phyloP scores from a whole-genome alignment of 1,140 invertebrate genomes.

The Drosophila willistoni region DNA sequence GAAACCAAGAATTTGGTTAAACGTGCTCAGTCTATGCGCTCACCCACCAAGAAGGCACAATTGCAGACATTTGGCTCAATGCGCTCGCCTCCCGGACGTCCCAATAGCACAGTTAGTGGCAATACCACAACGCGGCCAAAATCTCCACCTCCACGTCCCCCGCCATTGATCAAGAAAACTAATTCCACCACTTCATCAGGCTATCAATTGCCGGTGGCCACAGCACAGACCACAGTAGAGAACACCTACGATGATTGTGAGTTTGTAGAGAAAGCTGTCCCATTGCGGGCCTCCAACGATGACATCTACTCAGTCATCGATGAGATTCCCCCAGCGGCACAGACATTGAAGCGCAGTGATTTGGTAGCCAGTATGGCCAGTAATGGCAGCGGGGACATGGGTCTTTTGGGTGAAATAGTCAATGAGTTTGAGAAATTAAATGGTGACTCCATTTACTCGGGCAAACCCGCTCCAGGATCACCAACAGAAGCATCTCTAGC shows the following conservation, averaged over 20 bases:
- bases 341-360: constrained; percentile 79
- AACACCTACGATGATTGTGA: constrained; percentile 91
- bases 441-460: constrained; percentile 92
- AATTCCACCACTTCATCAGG: constrained; percentile 75
- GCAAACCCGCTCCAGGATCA: constrained; percentile 81
- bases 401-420: constrained; percentile 92
- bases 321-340: constrained; percentile 85
- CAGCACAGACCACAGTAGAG: constrained; percentile 79
- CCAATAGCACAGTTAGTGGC: constrained; percentile 86
- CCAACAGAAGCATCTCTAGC: constrained; percentile 70
- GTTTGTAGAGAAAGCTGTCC: constrained; percentile 84
- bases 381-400: constrained; percentile 86
- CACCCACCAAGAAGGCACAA: constrained; percentile 83
- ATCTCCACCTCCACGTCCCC: constrained; percentile 87
- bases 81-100: constrained; percentile 87
- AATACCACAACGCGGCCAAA: constrained; percentile 84
- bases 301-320: constrained; percentile 95
- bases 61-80: constrained; percentile 92
- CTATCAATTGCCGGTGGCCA: constrained; percentile 83
- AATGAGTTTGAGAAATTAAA: constrained; percentile 93
- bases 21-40: constrained; percentile 90
- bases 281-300: constrained; percentile 84
- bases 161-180: constrained; percentile 78
- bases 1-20: constrained; percentile 84
- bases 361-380: constrained; percentile 75